Evolutionary conservation across 2,797 vertebrate species (phyloP), one percentile per base, ranked within the genome.

Genomic region (Hipposideros larvatus): DNA sequence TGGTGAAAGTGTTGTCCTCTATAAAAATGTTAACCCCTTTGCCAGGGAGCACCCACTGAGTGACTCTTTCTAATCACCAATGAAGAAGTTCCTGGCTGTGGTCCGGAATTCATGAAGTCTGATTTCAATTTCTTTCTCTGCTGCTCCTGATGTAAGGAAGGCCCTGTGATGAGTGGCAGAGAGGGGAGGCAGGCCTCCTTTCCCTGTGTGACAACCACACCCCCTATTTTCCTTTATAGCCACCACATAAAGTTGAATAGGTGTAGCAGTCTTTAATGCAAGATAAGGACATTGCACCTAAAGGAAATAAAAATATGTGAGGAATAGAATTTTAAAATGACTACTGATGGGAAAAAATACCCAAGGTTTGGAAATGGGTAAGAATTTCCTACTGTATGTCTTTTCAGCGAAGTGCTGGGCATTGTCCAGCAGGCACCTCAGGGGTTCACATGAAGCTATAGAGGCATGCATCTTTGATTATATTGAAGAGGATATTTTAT

Each of bases 261-360:
- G 2, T 84, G 2, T 1, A 89, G 4, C 1, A 18, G 9, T 28
- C 46, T n/a, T 80, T 31, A 75, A 43, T 46, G 43, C 86, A 94
- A 46, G 19, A 83, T 70, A 73, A 70, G 7, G 10, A 34, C 2
- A 71, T 43, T 48, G 21, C 2, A 87, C 70, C 7, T 37, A 91
- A 90, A 92, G 11, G 31, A 82, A 53, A 92, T 57, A 66, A 28
- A 91, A 75, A 61, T 61, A 73, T 26, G 0, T 88, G 51, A 87
- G 4, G 14, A 94, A 80, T 22, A 95, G 0, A 73, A 73, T 77
- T 85, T 85, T 61, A 59, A 74, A 86, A 53, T 34, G 10, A 85
- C 16, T 59, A 71, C 28, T 51, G 11, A 83, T 7, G 22, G 19
- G 37, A 31, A 61, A 73, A 65, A 14, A 19, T 15, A 26, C 19